phyloP scores from a whole-genome alignment of 2,113 vertebrate species.

The Parus major region DNA sequence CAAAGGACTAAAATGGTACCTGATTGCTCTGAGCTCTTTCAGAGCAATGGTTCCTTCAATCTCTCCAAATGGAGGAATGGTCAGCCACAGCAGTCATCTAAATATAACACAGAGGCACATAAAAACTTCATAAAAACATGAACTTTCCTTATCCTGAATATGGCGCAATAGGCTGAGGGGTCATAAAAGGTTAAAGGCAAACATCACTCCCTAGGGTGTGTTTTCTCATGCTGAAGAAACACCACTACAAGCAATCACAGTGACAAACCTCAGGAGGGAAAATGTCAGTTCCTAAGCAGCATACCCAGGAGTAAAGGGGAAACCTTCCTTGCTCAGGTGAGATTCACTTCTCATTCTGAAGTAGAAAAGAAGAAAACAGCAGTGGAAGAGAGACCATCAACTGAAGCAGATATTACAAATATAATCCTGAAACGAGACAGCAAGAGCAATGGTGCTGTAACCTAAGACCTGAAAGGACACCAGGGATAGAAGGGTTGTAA shows the following conservation, averaged over 20 bases:
- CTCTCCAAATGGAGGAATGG: neutral
- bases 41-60: neutral
- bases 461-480: neutral
- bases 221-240: neutral
- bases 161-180: neutral
- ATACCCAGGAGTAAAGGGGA: neutral
- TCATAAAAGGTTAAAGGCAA: neutral
- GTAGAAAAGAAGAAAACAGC: neutral
- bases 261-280: neutral
- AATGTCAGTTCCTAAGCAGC: neutral
- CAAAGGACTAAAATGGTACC: neutral
- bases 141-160: neutral
- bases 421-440: neutral
- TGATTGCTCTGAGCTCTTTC: neutral
- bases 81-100: neutral
- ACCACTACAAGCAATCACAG: neutral
- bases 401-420: neutral
- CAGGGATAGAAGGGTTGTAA: neutral
- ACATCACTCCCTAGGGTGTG: neutral
- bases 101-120: neutral
- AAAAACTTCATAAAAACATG: neutral
- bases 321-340: neutral
- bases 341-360: neutral
- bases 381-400: neutral
- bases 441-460: neutral